Conservation (phyloP, 2,888 invertebrate species). For the Maniola hyperantus region DNA sequence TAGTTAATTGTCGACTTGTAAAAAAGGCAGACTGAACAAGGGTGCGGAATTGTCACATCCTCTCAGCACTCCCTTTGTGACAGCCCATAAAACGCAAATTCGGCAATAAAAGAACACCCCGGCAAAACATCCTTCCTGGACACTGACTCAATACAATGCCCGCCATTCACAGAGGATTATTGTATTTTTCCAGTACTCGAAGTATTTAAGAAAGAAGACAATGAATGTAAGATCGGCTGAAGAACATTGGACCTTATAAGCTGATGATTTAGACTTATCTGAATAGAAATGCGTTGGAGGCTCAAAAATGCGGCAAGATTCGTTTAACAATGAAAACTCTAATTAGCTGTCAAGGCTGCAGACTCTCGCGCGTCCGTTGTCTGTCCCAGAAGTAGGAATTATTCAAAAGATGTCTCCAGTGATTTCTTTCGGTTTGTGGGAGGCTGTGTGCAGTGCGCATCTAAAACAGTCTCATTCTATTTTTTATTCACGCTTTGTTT, state of each 20-base stretch:
- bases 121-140: conserved; percentile 80
- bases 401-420: conserved; percentile 78
- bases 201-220: conserved; percentile 78
- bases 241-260: conserved; percentile 55
- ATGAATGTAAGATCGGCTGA: conserved; percentile 58
- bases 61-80: conserved; percentile 67
- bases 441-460: conserved; percentile 54
- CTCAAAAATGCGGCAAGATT: conserved; percentile 63
- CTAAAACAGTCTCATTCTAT: conserved; percentile 46
- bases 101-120: conserved; percentile 79
- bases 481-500: conserved; percentile 47
- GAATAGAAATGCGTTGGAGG: conserved; percentile 41
- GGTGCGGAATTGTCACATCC: conserved; percentile 71
- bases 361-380: conserved; percentile 60
- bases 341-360: conserved; percentile 80
- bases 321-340: conserved; percentile 78
- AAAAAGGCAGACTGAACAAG: conserved; percentile 58
- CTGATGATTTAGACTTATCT: conserved; percentile 46
- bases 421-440: conserved; percentile 76
- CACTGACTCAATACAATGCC: conserved; percentile 79
- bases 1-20: conserved; percentile 47
- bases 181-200: conserved; percentile 79
- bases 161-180: conserved; percentile 76
- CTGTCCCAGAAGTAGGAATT: conserved; percentile 76
- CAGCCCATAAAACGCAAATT: conserved; percentile 81